These are phyloP conservation scores for Pangasius krempfi DNA, from an alignment of 2,797 vertebrate genomes.

Conservation along the genomic window DNA sequence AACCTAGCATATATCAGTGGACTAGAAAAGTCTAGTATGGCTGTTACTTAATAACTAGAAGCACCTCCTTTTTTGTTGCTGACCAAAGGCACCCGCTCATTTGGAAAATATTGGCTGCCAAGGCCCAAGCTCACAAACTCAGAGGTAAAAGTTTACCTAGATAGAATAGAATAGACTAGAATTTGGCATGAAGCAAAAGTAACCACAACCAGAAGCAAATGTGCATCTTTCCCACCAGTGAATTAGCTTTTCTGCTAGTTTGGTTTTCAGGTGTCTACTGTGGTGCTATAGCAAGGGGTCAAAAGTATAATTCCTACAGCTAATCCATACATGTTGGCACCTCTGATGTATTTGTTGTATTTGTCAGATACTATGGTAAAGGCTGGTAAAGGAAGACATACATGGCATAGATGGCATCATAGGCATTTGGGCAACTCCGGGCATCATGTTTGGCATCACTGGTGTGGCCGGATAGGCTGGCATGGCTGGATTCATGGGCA, in stretches of 20 bases:
- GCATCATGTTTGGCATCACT: slow-evolving; percentile 75
- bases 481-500: slow-evolving; percentile 73
- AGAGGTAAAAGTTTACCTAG: not conserved
- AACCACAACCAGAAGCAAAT: not conserved
- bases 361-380: not conserved
- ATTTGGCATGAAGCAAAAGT: not conserved
- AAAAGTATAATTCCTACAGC: not conserved
- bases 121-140: not conserved
- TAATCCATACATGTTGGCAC: not conserved
- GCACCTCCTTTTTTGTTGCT: not conserved
- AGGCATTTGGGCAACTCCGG: slow-evolving; percentile 66
- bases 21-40: not conserved
- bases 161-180: no score
- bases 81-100: not conserved
- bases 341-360: not conserved
- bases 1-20: not conserved
- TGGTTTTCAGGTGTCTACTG: no score
- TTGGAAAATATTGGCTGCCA: not conserved
- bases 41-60: not conserved
- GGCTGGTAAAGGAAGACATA: slow-evolving; percentile 57
- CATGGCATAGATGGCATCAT: slow-evolving; percentile 79
- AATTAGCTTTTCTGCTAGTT: not conserved
- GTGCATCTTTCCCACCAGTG: not conserved
- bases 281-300: not conserved
- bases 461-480: slow-evolving; percentile 78